Base-by-base conservation (phyloP, 1,140 invertebrate species). In the Bombus haemorrhoidalis region DNA sequence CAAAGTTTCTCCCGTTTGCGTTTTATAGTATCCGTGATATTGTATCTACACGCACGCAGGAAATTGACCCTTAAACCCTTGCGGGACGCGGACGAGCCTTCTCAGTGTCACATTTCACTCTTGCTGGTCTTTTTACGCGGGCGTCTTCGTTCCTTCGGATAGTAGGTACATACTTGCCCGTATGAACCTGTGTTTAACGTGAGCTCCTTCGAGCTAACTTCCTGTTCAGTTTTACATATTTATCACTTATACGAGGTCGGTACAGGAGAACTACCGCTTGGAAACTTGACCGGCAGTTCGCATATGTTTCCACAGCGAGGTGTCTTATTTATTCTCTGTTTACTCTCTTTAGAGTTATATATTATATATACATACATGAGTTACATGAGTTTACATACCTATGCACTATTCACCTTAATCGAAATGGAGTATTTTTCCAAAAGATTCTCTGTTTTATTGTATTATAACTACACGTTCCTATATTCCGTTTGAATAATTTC, bases 191-290 rank as follows among this genome's bases (percentile, higher is more conserved):
- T 37, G 47, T 72, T 81, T 41, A 81, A 59, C 47, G 47, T 1
- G 47, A 57, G 80, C 53, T n/a, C 53, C 53, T 41, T 62, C 80
- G 69, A 41, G 73, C 73, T 69, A 53, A 81, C 80, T 81, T 81
- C 80, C 80, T 73, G 80, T 62, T 59, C 34, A 34, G 69, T 73
- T 81, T 81, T 81, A 71, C 80, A 81, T 81, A 68, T 81, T 81
- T 81, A 81, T 81, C 80, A 41, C 37, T 73, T 41, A 81, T 34
- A 68, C 68, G 69, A 57, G 80, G 28, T n/a, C 22, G 6, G 25
- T n/a, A 9, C 18, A 4, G 41, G 4, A 69, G 25, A 37, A 68
- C 32, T n/a, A 32, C n/a, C 64, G 4, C 41, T 47, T 69, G 18
- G 80, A 62, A 81, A 81, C 69, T 71, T 62, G 53, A 81, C 32